Percentiles rank a stretch among this genome's conserved stretches.
Conservation (phyloP, 2,888 invertebrate species). For the Aleiodes alternator region DNA sequence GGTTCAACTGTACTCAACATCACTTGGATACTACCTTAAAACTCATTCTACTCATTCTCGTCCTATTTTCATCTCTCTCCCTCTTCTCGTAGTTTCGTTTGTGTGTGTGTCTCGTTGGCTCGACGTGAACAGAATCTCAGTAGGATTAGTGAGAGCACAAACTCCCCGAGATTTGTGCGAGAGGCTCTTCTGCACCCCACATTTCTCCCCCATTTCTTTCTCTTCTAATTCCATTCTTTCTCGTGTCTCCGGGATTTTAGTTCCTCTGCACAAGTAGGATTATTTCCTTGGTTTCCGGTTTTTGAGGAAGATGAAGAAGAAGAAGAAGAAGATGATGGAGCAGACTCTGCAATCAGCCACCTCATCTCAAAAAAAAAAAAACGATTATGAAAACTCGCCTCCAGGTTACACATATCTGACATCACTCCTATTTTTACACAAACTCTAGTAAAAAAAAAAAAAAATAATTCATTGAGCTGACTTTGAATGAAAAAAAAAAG, state of each 20-base stretch:
- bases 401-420: slow-evolving; percentile 8
- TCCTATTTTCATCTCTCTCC: not conserved
- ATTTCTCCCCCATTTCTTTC: slow-evolving; percentile 1
- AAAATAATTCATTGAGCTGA: not conserved
- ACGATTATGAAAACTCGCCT: slow-evolving; percentile 10
- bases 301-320: too few relatives aligned
- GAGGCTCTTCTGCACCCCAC: not conserved
- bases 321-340: not conserved
- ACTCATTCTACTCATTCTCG: not conserved
- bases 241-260: not conserved
- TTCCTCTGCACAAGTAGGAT: not conserved
- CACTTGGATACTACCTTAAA: too few relatives aligned
- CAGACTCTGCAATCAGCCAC: slow-evolving; percentile 3
- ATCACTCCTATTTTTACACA: slow-evolving; percentile 10
- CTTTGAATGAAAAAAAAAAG: not conserved
- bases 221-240: not conserved
- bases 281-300: slow-evolving; percentile 23
- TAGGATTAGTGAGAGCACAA: slow-evolving; percentile 13
- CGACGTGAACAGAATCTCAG: slow-evolving; percentile 27
- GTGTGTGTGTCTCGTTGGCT: not conserved
- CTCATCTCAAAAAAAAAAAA: not conserved
- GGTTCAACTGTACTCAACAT: too few relatives aligned
- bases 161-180: slow-evolving; percentile 5
- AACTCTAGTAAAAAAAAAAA: too few relatives aligned
- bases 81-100: not conserved